Base-by-base conservation (phyloP, 1,140 invertebrate genomes). In the Plectrocnemia conspersa region DNA sequence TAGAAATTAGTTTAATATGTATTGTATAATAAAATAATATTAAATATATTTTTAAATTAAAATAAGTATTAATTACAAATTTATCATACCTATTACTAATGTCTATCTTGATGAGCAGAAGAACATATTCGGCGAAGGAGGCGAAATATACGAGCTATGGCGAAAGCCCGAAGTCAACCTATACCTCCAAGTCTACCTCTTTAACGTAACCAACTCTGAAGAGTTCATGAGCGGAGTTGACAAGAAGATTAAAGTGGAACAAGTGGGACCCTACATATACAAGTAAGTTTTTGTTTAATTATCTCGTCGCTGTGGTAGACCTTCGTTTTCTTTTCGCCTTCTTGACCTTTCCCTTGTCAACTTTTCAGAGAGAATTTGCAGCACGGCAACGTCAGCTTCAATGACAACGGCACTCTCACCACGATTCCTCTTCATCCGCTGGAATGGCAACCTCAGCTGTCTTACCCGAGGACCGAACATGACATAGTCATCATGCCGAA, bases 231-330 rank as follows among this genome's bases (percentile, higher is more conserved):
- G 77, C 2, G 85, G 87, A 0, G 40, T 21, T 11, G 72, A 77
- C 22, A 78, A 82, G 19, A 91, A 88, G 64, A 68, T 94, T 1
- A 80, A 74, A 47, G 75, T 96, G 2, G 66, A 84, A 63, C 82
- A 96, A 79, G 80, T 87, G 40, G 93, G 93, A 0, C 93, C 93
- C 0, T 96, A 93, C 68, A 88, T 91, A 5, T 97, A 94, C 73
- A 88, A 81, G 91, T 94, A 74, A 79, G 75, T 74, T 13, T 44
- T 40, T 15, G 7, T 16, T 15, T 40, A 7, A 40, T 9, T 7
- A 29, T 13, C n/a, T 21, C 38, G 19, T 22, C n/a, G 1, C 7
- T 53, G 3, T 42, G 47, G 18, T 13, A 25, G 11, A 15, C 47
- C 11, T 11, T 49, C 10, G 6, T n/a, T n/a, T n/a, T n/a, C n/a